Percentiles rank a stretch among this genome's conserved stretches.
These are phyloP conservation scores for Conchocele bisecta DNA, from an alignment of 2,888 invertebrate species.

Conservation along the genomic window DNA sequence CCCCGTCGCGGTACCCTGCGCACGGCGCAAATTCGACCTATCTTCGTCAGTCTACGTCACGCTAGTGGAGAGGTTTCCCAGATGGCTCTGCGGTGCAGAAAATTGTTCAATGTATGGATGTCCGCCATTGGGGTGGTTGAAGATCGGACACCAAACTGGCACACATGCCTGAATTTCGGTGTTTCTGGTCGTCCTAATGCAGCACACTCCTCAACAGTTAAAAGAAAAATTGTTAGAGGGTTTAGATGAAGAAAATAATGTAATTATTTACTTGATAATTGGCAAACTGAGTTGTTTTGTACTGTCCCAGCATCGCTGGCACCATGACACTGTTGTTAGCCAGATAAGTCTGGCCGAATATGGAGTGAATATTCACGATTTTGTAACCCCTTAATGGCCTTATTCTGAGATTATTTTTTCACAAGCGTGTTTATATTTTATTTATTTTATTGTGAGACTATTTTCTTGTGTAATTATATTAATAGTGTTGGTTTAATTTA, in stretches of 20 bases:
- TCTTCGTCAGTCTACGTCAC: conserved; percentile 79
- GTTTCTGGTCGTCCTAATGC: conserved; percentile 84
- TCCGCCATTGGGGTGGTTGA: conserved; percentile 85
- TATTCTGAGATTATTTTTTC: too few species aligned
- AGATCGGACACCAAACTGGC: conserved; percentile 83
- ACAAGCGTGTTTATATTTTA: too few species aligned
- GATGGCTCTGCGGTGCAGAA: conserved; percentile 77
- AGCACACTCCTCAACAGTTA: conserved; percentile 88
- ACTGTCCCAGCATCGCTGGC: conserved; percentile 11
- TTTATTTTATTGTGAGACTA: too few species aligned
- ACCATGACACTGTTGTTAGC: too few species aligned
- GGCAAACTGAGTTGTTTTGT: conserved; percentile 17
- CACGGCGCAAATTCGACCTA: conserved; percentile 56
- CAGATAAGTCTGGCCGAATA: too few species aligned
- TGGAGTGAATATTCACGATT: too few species aligned
- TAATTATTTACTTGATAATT: conserved; percentile 86
- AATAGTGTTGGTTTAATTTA: too few species aligned
- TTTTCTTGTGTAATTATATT: too few species aligned
- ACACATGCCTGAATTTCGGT: conserved; percentile 83
- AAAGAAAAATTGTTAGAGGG: conserved; percentile 98
- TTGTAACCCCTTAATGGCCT: too few species aligned
- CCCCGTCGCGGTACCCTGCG: conserved; percentile 37
- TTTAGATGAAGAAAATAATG: conserved; percentile 98
- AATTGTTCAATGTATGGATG: conserved; percentile 82
- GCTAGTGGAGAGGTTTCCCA: conserved; percentile 79